Base-by-base conservation (phyloP, 2,797 vertebrate genomes). In the Acanthurus tractus region DNA sequence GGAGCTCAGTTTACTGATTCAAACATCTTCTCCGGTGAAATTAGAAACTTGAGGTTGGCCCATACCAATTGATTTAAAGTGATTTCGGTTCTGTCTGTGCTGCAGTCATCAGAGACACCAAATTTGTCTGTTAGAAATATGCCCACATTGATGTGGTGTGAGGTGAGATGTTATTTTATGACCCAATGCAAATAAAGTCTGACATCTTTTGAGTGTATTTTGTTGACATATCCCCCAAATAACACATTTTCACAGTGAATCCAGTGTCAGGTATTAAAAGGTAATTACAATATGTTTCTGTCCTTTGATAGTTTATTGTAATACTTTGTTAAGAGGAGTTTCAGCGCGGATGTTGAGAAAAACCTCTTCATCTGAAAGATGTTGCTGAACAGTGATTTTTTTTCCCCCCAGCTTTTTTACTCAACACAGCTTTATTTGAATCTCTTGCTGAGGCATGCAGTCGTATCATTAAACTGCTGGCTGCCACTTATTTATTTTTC, bases 351-450 rank as follows among this genome's bases (percentile, higher is more conserved):
- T 61, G 40, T 71, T 29, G 46, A 57, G 18, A 65, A 68, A 53
- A 72, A 45, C 22, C 42, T 57, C 48, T 64, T 78, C 74, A 78
- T 78, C 57, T 61, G 49, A 12, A 66, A 49, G 62, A 38, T 29
- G 18, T 46, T 63, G 48, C 53, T 73, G 29, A 49, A 36, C 4
- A 20, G 25, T 2, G 2, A 6, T 44, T 8, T 12, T 63, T 63
- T 15, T 11, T 40, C 25, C 23, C 14, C 13, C 5, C 38, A 4
- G 15, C 8, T 34, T 22, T 22, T 59, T 63, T 44, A 40, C 38
- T 44, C 59, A 36, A 8, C 53, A 15, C 8, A 1, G 44, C 45
- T 70, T 75, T 53, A 42, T n/a, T 53, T 73, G 25, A 58, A 69
- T 61, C 44, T 1, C 46, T 38, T 50, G 15, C 45, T 58, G n/a